A percentile compares a stretch with the other conserved stretches of the same genome.
Evolutionary conservation across 2,797 vertebrate genomes (phyloP).

Genomic region (Thalassophryne amazonica): DNA sequence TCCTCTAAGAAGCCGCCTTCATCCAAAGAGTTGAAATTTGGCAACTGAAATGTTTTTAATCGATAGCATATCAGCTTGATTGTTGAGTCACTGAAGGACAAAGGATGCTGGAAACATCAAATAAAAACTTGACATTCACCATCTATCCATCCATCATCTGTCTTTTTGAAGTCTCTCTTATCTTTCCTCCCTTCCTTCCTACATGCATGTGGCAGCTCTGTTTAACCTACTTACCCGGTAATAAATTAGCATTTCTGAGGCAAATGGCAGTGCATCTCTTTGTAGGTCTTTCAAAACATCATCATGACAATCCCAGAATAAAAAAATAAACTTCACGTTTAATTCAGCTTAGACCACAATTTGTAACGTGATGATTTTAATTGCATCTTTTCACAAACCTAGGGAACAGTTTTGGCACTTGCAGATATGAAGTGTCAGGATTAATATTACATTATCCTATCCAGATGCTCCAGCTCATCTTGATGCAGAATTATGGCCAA

Average conservation of each 20-base stretch:
- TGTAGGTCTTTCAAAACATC: constrained; percentile 39
- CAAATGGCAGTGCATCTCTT: constrained; percentile 50
- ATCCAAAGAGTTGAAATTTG: too few relatives aligned
- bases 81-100: too few relatives aligned
- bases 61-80: too few relatives aligned
- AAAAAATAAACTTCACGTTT: constrained; percentile 50
- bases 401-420: constrained; percentile 41
- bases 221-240: constrained; percentile 44
- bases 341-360: constrained; percentile 65
- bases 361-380: constrained; percentile 73
- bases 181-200: constrained; percentile 15
- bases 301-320: constrained; percentile 21
- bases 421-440: constrained; percentile 50
- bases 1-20: too few relatives aligned
- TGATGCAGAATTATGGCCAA: constrained; percentile 14
- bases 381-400: constrained; percentile 63
- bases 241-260: constrained; percentile 55
- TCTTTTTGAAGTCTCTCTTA: constrained; percentile 2
- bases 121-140: too few relatives aligned
- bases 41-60: too few relatives aligned
- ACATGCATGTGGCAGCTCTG: background rate
- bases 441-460: constrained; percentile 50
- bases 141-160: background rate
- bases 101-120: too few relatives aligned
- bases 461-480: constrained; percentile 19